Evolutionary conservation across 2,113 vertebrate species (phyloP), one percentile per base, ranked within the genome.

Genomic region (Phodopus roborovskii): DNA sequence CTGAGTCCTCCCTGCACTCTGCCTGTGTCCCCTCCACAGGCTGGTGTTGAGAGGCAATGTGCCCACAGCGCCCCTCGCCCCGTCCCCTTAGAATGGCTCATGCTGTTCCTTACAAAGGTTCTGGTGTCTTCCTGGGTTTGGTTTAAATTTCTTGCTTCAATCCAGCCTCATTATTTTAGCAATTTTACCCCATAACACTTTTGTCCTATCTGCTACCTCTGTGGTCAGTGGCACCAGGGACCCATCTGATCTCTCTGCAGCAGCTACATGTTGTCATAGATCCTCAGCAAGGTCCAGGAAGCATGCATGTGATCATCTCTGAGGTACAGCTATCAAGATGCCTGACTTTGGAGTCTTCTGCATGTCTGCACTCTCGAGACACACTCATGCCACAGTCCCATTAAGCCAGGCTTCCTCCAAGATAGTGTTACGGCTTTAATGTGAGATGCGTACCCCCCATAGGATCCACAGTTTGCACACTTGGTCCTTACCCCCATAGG

Each of bases 241-340:
- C 0, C 16, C 2, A 5, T 0, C 19, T 8, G 3, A 30, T 13
- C 11, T 39, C 60, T 20, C 7, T 33, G 82, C 3, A 64, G 62
- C 17, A 7, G 28, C 73, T 16, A 33, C 60, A 30, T 3, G 42
- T 22, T 4, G 53, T 26, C 26, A 3, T 8, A 22, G 8, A 28
- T 50, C 20, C 58, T n/a, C 62, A 56, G 3, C 0, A 0, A 8
- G n/a, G 5, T 10, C n/a, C n/a, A 3, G 81, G 73, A 90, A 33
- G 33, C 7, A 26, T 0, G 0, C 15, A 1, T 0, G 13, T 4
- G 28, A 2, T 11, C 16, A 16, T 17, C 56, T 28, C 30, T 19
- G 6, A 26, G 16, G 16, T 5, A 7, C 62, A 11, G 13, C 64
- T n/a, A 53, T 53, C 53, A 19, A 5, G 4, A 16, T 4, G 3